Evolutionary conservation across 2,797 vertebrate species (phyloP), one percentile per base, ranked within the genome.

Genomic region (Pipistrellus pipistrellus): DNA sequence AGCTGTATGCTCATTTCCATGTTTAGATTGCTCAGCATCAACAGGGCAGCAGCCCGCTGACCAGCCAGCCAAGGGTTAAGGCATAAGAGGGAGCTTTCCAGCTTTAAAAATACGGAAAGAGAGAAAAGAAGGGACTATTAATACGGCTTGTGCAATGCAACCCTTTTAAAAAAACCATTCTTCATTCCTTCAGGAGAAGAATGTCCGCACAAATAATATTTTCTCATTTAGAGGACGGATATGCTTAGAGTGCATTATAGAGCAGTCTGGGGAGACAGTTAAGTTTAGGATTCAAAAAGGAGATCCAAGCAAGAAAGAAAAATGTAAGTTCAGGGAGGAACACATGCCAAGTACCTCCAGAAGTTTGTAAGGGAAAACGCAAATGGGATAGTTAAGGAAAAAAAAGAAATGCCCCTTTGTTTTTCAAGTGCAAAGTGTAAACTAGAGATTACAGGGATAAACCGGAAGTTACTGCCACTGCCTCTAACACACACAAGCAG

Each of bases 221-320:
- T 96, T 91, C 89, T 69, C 57, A 59, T 51, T 87, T 46, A 85
- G 53, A 78, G 46, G 82, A 80, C 0, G 90, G 89, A 83, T 87
- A 90, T 72, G 90, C 93, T 92, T 32, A 51, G 32, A 78, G 46
- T 21, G 62, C 76, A 87, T 15, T 78, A 38, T 30, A 93, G 91
- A 80, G 78, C 53, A 44, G 55, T 96, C 96, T 96, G 97, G 92
- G 64, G 83, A 97, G 97, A 94, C 27, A 46, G 78, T 95, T 97
- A 96, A 44, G 69, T 66, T 81, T 57, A 51, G 89, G 59, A 77
- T 83, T 25, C 53, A 69, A 55, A 87, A 85, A 86, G 53, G 90
- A 92, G 81, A 73, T 48, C 1, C 0, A 48, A 82, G 62, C 77
- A 80, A 96, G 93, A 78, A 92, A 96, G 69, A 32, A 87, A 59